Evolutionary conservation across 2,113 vertebrate genomes (phyloP), one percentile per base, ranked within the genome.

Genomic region (Scalopus aquaticus): DNA sequence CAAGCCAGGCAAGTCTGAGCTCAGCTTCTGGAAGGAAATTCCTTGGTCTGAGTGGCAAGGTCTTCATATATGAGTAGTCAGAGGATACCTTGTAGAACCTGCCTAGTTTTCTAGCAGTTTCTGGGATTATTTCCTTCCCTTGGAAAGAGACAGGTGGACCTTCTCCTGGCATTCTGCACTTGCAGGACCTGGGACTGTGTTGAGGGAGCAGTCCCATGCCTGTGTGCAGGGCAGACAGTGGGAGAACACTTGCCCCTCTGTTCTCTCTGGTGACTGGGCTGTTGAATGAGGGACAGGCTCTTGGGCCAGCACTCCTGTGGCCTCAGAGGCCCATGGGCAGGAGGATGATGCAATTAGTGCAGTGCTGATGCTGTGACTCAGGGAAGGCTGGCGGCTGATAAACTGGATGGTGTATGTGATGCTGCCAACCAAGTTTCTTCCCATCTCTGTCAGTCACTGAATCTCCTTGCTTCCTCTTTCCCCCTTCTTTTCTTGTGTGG

Each of bases 301-400:
- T 60, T 67, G 32, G 91, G 39, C 92, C 83, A 89, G 69, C 79
- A 79, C 24, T 78, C 46, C 62, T 35, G 69, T 91, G 89, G 64
- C 79, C 88, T 79, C 69, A 79, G 46, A 64, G 17, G 46, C 92
- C 73, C 65, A 26, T 2, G 49, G 89, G 51, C 74, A 84, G 91
- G 86, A 90, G 83, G 78, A 83, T 97, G 96, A 95, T 94, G 91
- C 96, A 65, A 92, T 94, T 73, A 82, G 79, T 89, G 46, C 81
- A 83, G 82, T 73, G 60, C 79, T 1, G 46, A 76, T 84, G 83
- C 81, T 54, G 44, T 91, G 93, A 96, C 70, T 95, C 94, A 96
- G 78, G 69, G 77, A 96, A 77, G 54, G 60, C 80, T 39, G 89
- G 62, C 67, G 54, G 83, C 64, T 24, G 54, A 78, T 42, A n/a